Evolutionary conservation across 2,888 invertebrate genomes (phyloP), one percentile per base, ranked within the genome.

Genomic region (Prenolepis imparis): DNA sequence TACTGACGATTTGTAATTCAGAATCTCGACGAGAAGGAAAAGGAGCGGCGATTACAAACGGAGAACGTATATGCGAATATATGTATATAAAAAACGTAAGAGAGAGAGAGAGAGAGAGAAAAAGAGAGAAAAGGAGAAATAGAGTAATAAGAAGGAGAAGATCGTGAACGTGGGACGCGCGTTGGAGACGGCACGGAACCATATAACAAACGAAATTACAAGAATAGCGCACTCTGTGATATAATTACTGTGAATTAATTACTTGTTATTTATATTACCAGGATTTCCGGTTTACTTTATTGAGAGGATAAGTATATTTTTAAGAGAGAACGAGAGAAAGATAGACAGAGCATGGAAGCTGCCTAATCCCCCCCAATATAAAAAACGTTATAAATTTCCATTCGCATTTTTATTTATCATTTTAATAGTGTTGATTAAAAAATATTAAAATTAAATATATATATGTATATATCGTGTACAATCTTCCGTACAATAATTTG

Each of bases 151-250:
- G 66, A n/a, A 24, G 32, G 44, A 44, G 36, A 6, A 28, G 36
- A 70, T 44, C 55, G 48, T n/a, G 70, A 83, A 83, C 86, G 86
- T 86, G 86, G 86, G 86, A 86, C 74, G 86, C 24, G 57, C 70
- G 39, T 86, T 48, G 80, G 55, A 73, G 55, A 75, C 32, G 66
- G 64, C 84, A 12, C 39, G 28, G 57, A 83, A 83, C 78, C 87
- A 87, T 78, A 66, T 66, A 82, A 59, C 70, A 41, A 55, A 84
- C 68, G 57, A 72, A 84, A 87, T 87, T 78, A 87, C 84, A 77
- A 77, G 82, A 82, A 84, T 72, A 57, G 64, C 57, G 28, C 39
- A 64, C 64, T 70, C 66, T 72, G 48, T 48, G 48, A 83, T 70
- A 66, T 77, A 36, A 36, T 36, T 36, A 36, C 36, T 36, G 36